A percentile compares a stretch with the other conserved stretches of the same genome.
Evolutionary conservation across 2,797 vertebrate species (phyloP).

Genomic region (Zenarchopterus dispar): DNA sequence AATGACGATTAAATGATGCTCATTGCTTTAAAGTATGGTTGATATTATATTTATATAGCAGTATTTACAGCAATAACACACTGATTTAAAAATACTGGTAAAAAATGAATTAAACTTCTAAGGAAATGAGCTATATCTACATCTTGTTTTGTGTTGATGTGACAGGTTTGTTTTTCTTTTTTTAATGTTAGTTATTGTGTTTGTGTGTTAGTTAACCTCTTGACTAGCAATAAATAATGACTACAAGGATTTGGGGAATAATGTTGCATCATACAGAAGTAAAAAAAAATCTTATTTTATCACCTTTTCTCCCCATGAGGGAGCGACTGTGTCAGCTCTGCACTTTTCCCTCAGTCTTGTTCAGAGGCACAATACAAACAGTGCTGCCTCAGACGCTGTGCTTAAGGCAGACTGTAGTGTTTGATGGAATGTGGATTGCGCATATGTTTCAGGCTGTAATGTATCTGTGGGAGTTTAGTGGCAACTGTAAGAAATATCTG

Average conservation of each 20-base stretch:
- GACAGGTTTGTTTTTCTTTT: neutral
- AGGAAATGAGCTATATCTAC: constrained; percentile 25
- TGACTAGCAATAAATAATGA: constrained; percentile 66
- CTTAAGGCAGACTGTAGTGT: constrained; percentile 33
- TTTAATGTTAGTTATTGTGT: constrained; percentile 18
- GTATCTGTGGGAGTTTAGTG: constrained; percentile 38
- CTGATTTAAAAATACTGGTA: neutral
- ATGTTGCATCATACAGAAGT: constrained; percentile 19
- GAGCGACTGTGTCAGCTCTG: constrained; percentile 52
- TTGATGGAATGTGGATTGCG: constrained; percentile 52
- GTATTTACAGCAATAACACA: constrained; percentile 1
- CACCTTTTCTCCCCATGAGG: constrained; percentile 29
- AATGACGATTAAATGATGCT: neutral
- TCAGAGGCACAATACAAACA: constrained; percentile 35
- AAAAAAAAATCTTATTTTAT: constrained; percentile 40
- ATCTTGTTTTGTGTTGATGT: constrained; percentile 22
- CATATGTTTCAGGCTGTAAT: constrained; percentile 1
- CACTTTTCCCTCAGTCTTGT: constrained; percentile 53
- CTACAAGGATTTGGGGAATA: constrained; percentile 42
- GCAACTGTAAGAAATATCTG: constrained; percentile 51
- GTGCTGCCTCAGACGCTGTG: constrained; percentile 35
- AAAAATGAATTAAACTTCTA: constrained; percentile 42
- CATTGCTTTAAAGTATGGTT: constrained; percentile 2
- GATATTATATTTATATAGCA: neutral
- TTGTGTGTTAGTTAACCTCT: constrained; percentile 53